These are phyloP conservation scores for Paraescarpia echinospica DNA, from an alignment of 1,140 invertebrate genomes.

Conservation along the genomic window DNA sequence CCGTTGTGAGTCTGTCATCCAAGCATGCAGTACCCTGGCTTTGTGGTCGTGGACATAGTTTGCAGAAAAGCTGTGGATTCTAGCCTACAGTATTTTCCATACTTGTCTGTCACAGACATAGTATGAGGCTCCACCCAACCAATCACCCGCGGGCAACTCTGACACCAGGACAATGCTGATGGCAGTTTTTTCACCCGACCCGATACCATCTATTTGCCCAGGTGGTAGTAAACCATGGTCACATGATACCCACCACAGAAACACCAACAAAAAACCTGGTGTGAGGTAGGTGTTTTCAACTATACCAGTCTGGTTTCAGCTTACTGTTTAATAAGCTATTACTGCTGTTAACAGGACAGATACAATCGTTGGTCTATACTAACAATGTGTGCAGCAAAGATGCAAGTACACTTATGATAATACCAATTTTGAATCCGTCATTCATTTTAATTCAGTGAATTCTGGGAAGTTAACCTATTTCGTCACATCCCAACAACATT, in stretches of 20 bases:
- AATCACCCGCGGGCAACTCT: not conserved
- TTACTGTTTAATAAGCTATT: constrained; percentile 1
- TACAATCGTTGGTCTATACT: not conserved
- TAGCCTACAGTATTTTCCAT: not conserved
- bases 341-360: not conserved
- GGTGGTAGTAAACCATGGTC: not conserved
- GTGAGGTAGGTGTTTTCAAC: not conserved
- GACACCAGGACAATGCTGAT: not conserved
- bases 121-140: not conserved
- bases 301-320: not conserved
- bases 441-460: not conserved
- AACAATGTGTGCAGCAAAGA: not conserved
- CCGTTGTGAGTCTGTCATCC: not conserved
- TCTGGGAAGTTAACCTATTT: not conserved
- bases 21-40: not conserved
- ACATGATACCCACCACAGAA: not conserved
- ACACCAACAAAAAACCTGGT: not conserved
- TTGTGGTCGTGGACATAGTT: not conserved
- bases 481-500: not conserved
- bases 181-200: not conserved
- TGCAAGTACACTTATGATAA: not conserved
- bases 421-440: not conserved
- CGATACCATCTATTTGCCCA: not conserved
- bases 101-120: not conserved
- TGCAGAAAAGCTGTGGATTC: not conserved